Evolutionary conservation across 2,888 invertebrate genomes (phyloP), one percentile per base, ranked within the genome.

Genomic region (Cybosia mesomella): DNA sequence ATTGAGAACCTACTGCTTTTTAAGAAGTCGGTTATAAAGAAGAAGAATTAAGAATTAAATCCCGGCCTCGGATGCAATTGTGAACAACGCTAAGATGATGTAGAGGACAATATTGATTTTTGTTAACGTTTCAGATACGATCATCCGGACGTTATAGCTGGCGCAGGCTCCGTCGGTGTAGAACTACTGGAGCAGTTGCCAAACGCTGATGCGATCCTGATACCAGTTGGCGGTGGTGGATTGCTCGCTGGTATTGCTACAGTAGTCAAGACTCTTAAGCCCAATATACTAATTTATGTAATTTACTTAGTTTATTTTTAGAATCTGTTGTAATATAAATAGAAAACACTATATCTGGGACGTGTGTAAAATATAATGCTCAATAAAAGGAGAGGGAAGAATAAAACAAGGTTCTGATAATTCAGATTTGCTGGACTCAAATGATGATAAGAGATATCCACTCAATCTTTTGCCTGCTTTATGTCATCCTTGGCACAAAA

Each of bases 211-310:
- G 98, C 97, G 0, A 96, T 98, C 65, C 95, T 99, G 1, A 96
- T 99, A 8, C 99, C 99, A 0, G 97, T 98, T 0, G 99, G 99
- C 0, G 98, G 98, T 5, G 98, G 97, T 11, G 98, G 98, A 0
- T 95, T 99, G 0, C 96, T 99, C 66, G 98, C 99, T 3, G 99
- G 99, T 0, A 96, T 98, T 28, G 97, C 98, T 0, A 94, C 97
- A 0, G 98, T 97, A 0, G 95, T 98, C 57, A 99, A 99, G 91
- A 96, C 97, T 1, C 90, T 98, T 3, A 96, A 97, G 72, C 98
- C 98, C 1, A 91, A 95, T 58, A 96, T 97, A 8, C 95, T 96
- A 86, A 96, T 99, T 67, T 98, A 98, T 86, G 98, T 98, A 94
- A 96, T 96, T 93, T 22, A 36, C 13, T n/a, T 22, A 21, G 11